Evolutionary conservation across 1,140 invertebrate genomes (phyloP).

Genomic region (Mycetomoellerius zeteki): DNA sequence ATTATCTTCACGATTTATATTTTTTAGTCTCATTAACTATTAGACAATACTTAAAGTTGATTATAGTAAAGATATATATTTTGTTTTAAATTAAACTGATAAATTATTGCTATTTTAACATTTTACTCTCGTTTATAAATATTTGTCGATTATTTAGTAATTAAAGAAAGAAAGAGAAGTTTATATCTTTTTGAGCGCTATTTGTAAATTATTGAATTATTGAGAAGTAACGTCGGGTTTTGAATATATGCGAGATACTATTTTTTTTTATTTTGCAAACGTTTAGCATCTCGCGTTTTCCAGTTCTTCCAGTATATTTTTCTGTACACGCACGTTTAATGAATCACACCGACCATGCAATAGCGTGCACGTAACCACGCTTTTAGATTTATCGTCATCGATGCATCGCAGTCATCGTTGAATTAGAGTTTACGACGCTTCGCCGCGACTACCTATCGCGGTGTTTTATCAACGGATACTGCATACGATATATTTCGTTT

Average conservation of each 20-base stretch:
- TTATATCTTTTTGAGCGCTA: background rate
- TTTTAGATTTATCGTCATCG: slow-evolving; percentile 23
- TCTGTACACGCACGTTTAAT: background rate
- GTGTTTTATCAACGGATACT: background rate
- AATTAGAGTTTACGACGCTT: slow-evolving; percentile 17
- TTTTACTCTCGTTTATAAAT: background rate
- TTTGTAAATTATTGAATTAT: background rate
- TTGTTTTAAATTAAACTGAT: slow-evolving; percentile 3
- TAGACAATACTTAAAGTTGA: background rate
- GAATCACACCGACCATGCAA: background rate
- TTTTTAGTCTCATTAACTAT: background rate
- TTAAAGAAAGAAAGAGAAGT: background rate
- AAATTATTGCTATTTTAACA: background rate
- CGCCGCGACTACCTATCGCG: background rate
- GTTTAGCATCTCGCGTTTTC: background rate
- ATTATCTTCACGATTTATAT: background rate
- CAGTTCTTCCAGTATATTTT: background rate
- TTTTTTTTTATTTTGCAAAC: background rate
- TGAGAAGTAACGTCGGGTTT: background rate
- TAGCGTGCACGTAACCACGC: slow-evolving; percentile 34
- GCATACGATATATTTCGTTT: background rate
- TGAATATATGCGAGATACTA: background rate
- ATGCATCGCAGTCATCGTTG: slow-evolving; percentile 23
- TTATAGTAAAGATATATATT: background rate
- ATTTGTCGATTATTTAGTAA: background rate